Evolutionary conservation across 1,140 invertebrate species (phyloP).

Genomic region (Drosophila aff.): DNA sequence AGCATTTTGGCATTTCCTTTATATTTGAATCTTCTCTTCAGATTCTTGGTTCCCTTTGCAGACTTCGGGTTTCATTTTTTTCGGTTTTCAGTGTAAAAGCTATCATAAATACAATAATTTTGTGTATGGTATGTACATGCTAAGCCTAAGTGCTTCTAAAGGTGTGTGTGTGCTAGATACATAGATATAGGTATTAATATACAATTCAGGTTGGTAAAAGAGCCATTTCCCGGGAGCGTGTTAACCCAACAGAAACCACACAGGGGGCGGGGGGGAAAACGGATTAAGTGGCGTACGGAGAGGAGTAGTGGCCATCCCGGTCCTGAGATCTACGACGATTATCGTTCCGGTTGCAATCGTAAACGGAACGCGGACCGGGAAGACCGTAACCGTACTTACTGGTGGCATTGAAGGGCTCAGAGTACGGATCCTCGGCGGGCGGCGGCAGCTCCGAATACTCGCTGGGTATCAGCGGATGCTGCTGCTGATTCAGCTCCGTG

Average conservation of each 20-base stretch:
- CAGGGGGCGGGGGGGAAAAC: not conserved
- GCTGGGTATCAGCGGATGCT: slow-evolving; percentile 59
- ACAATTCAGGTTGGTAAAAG: too few species aligned
- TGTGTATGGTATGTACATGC: not conserved
- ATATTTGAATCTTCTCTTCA: not conserved
- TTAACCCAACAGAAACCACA: slow-evolving; percentile 2
- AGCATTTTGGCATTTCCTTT: not conserved
- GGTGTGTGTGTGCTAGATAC: not conserved
- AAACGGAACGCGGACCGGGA: not conserved
- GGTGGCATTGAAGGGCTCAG: slow-evolving; percentile 65
- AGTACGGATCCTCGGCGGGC: slow-evolving; percentile 39
- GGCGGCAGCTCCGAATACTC: slow-evolving; percentile 67
- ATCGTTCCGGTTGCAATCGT: slow-evolving; percentile 28
- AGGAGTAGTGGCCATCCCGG: not conserved
- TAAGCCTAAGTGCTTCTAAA: not conserved
- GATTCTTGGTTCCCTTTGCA: not conserved
- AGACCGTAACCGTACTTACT: slow-evolving; percentile 37
- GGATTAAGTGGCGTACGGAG: not conserved
- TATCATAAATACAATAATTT: not conserved
- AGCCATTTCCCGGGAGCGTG: not conserved
- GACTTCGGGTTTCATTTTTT: not conserved
- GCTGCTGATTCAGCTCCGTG: slow-evolving; percentile 64
- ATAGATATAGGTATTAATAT: too few species aligned
- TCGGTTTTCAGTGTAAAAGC: not conserved
- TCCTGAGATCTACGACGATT: not conserved